Conservation (phyloP, 2,888 invertebrate genomes). For the Anoplius nigerrimus region DNA sequence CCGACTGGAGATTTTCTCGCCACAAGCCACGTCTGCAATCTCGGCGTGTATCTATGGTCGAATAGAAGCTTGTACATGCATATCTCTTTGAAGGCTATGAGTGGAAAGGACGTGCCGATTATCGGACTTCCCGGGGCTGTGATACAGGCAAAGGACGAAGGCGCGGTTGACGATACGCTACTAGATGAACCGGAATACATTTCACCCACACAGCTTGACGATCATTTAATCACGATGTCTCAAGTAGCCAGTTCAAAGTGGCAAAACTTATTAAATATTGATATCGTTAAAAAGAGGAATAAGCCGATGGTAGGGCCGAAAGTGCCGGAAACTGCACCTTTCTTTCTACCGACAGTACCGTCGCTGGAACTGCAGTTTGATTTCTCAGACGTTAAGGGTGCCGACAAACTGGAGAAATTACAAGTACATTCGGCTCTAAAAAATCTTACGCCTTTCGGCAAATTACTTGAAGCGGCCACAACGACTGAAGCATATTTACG, state of each 20-base stretch:
- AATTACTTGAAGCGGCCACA: constrained; percentile 78
- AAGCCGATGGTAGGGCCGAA: constrained; percentile 91
- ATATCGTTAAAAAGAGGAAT: constrained; percentile 90
- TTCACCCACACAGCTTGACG: constrained; percentile 85
- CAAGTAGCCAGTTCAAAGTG: constrained; percentile 91
- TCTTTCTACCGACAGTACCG: constrained; percentile 94
- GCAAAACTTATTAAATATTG: constrained; percentile 92
- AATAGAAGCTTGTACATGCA: constrained; percentile 91
- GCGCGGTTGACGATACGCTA: constrained; percentile 72
- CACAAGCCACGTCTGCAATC: constrained; percentile 90
- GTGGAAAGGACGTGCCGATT: constrained; percentile 77
- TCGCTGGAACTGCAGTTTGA: constrained; percentile 90
- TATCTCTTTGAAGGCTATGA: constrained; percentile 84
- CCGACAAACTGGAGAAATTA: constrained; percentile 75
- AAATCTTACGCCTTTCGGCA: constrained; percentile 84
- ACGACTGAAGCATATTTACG: constrained; percentile 77
- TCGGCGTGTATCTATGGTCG: constrained; percentile 96
- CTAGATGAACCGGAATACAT: constrained; percentile 80
- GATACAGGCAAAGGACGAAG: constrained; percentile 73
- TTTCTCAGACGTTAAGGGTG: constrained; percentile 76
- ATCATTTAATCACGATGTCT: constrained; percentile 90
- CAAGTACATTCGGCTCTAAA: constrained; percentile 79
- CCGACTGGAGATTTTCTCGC: constrained; percentile 93
- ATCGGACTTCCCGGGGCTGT: constrained; percentile 76
- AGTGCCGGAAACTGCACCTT: constrained; percentile 92